Evolutionary conservation across 2,113 vertebrate genomes (phyloP).

Genomic region (Hypomesus transpacificus): DNA sequence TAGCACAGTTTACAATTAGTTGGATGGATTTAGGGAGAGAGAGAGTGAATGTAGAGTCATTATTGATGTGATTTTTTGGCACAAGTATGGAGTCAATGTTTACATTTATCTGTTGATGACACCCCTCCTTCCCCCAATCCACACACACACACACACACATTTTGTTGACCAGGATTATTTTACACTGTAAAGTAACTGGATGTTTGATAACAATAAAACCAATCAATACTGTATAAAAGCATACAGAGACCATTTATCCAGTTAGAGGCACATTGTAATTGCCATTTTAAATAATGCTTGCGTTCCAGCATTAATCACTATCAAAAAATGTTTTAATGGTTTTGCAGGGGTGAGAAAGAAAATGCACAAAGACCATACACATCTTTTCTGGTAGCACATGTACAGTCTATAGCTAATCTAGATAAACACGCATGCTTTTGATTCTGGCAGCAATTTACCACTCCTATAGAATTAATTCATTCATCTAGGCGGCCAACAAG

Average conservation of each 20-base stretch:
- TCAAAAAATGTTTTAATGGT: background rate
- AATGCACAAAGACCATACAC: background rate
- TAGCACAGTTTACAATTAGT: conserved; percentile 43
- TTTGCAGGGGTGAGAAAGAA: background rate
- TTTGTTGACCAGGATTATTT: too few species aligned
- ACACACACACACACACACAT: too few species aligned
- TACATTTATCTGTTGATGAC: too few species aligned
- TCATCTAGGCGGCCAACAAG: background rate
- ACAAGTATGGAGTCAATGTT: too few species aligned
- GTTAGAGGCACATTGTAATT: background rate
- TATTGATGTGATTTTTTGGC: too few species aligned
- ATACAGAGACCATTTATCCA: background rate
- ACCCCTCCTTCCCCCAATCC: too few species aligned
- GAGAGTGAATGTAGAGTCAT: background rate
- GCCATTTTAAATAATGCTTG: background rate
- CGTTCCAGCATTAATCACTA: background rate
- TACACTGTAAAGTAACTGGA: too few species aligned
- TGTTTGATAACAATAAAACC: too few species aligned
- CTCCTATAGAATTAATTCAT: background rate
- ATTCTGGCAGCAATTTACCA: background rate
- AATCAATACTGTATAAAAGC: background rate
- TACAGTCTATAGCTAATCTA: background rate
- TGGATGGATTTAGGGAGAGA: background rate
- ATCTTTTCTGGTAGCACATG: background rate
- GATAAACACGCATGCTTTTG: background rate